These are phyloP conservation scores for Caenorhabditis virilis DNA, from an alignment of 2,888 invertebrate species.

Conservation along the genomic window DNA sequence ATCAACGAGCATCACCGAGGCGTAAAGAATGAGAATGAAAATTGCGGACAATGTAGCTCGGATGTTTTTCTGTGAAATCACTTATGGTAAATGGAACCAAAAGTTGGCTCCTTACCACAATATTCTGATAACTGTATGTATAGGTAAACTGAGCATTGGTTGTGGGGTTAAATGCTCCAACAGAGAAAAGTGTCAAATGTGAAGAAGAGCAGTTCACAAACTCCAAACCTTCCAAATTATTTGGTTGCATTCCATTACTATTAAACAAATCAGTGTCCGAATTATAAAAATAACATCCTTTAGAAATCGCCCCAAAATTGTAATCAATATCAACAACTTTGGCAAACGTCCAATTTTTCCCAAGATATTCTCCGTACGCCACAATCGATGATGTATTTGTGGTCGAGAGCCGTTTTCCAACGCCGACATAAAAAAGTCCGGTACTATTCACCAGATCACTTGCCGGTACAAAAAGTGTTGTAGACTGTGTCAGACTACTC, in stretches of 20 bases:
- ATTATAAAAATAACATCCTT: slow-evolving; percentile 53
- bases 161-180: slow-evolving; percentile 49
- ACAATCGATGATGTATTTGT: slow-evolving; percentile 14
- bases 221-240: slow-evolving; percentile 22
- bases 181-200: slow-evolving; percentile 47
- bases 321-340: slow-evolving; percentile 38
- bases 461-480: slow-evolving; percentile 34
- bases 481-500: slow-evolving; percentile 9
- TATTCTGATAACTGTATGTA: slow-evolving; percentile 34
- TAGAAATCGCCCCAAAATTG: slow-evolving; percentile 37
- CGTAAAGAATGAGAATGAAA: slow-evolving; percentile 22
- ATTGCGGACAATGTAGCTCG: slow-evolving; percentile 25
- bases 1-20: slow-evolving; percentile 6
- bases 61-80: slow-evolving; percentile 28
- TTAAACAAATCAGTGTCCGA: slow-evolving; percentile 37
- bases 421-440: slow-evolving; percentile 50
- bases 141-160: slow-evolving; percentile 44
- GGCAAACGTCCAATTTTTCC: slow-evolving; percentile 29
- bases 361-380: slow-evolving; percentile 17
- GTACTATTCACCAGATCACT: slow-evolving; percentile 45
- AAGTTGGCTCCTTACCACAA: too few species aligned
- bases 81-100: too few species aligned
- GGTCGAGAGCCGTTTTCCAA: slow-evolving; percentile 34
- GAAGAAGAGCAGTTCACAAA: slow-evolving; percentile 35
- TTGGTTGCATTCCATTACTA: slow-evolving; percentile 36